Percentiles rank a stretch among this genome's conserved stretches.
These are phyloP conservation scores for Eristalinus aeneus DNA, from an alignment of 2,888 invertebrate species.

Conservation along the genomic window DNA sequence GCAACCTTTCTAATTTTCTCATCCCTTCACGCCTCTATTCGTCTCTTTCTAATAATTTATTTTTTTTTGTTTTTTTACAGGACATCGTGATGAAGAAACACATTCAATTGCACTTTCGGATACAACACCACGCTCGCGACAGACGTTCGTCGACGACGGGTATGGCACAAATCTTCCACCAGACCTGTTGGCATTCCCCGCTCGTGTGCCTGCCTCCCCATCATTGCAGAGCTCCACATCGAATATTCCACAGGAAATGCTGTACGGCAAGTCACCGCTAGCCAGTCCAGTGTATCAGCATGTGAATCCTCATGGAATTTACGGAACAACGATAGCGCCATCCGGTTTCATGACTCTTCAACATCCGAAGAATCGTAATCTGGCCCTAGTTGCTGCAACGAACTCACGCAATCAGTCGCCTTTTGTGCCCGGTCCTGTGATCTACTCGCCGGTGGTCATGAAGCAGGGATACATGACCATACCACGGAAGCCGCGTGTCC, in stretches of 20 bases:
- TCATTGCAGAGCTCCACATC: conserved; percentile 92
- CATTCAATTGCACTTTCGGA: conserved; percentile 86
- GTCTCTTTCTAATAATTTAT: not conserved
- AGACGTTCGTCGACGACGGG: conserved; percentile 80
- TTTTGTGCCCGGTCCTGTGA: conserved; percentile 86
- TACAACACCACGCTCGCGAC: conserved; percentile 82
- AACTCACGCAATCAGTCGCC: conserved; percentile 86
- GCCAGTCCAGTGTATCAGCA: conserved; percentile 84
- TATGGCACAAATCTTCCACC: conserved; percentile 88
- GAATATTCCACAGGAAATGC: conserved; percentile 84
- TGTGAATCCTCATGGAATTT: conserved; percentile 82
- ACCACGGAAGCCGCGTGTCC: conserved; percentile 90
- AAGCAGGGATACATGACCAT: conserved; percentile 93
- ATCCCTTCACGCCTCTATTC: not conserved
- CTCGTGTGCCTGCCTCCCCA: conserved; percentile 86
- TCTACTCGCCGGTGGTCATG: conserved; percentile 83
- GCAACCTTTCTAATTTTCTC: not conserved
- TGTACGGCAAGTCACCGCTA: conserved; percentile 80
- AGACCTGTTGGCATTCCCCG: conserved; percentile 90
- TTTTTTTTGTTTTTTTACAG: conserved; percentile 78
- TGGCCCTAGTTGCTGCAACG: conserved; percentile 77
- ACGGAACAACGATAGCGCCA: conserved; percentile 83
- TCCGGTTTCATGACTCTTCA: conserved; percentile 90
- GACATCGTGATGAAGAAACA: conserved; percentile 86
- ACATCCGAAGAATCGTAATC: conserved; percentile 83